Conservation (phyloP, 2,797 vertebrate species). For the Crax fasciolata region DNA sequence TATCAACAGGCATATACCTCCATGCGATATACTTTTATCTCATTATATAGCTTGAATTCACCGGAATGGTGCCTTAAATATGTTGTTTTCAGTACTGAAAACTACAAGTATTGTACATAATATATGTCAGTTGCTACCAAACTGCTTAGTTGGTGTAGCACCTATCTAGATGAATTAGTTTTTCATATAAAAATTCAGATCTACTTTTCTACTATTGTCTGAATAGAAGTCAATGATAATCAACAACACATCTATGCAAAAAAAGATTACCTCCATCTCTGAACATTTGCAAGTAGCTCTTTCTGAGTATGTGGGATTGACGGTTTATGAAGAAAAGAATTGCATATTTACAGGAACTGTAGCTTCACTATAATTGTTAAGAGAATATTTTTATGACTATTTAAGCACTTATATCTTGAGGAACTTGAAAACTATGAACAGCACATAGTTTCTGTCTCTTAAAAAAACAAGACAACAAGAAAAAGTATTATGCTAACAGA, state of each 20-base stretch:
- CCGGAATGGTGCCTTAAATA: neutral
- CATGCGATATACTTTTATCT: neutral
- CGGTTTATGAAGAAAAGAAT: constrained; percentile 5
- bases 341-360: constrained; percentile 50
- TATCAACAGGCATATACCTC: neutral
- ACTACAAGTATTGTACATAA: neutral
- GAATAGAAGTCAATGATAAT: neutral
- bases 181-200: neutral
- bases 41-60: neutral
- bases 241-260: neutral
- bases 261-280: neutral
- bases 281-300: constrained; percentile 20
- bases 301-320: constrained; percentile 20
- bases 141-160: neutral
- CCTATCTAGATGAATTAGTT: neutral
- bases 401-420: constrained; percentile 60
- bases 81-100: neutral
- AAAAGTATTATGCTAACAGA: constrained; percentile 45
- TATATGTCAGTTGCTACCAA: neutral
- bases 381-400: constrained; percentile 54
- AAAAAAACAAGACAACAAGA: constrained; percentile 70
- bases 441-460: constrained; percentile 16
- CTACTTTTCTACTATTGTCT: neutral
- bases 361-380: constrained; percentile 57
- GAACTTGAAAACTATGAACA: constrained; percentile 43